Base-by-base conservation (phyloP, 2,888 invertebrate genomes). In the Megastigmus dorsalis region DNA sequence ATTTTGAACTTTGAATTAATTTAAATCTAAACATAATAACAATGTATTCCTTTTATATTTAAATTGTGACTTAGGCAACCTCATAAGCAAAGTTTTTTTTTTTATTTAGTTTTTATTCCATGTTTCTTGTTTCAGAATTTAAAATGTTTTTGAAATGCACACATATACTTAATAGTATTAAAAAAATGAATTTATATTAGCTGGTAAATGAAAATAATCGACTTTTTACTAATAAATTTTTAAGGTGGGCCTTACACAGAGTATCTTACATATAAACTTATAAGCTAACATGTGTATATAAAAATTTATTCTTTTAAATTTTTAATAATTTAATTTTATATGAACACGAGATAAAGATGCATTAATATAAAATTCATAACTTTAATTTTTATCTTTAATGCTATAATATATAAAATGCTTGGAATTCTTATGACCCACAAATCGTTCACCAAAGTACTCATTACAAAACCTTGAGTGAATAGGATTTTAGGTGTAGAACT, bases 201-300 rank as follows among this genome's bases (percentile, higher is more conserved):
- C n/a, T n/a, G n/a, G n/a, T n/a, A 52, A 52, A 28, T 9, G 28
- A 1, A 13, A 15, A 48, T 48, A 54, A 20, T n/a, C 3, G n/a
- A 23, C 9, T 38, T 60, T 26, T 60, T 45, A 60, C 15, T 15
- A 54, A 59, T 66, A 63, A 43, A 50, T 60, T 45, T 60, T 52
- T 71, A 54, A 52, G 59, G 33, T 72, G 52, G 59, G 45, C 50
- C 43, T 72, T 36, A 72, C 41, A 63, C 23, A 36, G 3, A 38
- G 28, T 2, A 38, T 23, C 18, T 41, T 15, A 23, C 28, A 48
- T 18, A 10, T 20, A 48, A 2, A 15, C 36, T 26, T 7, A 43
- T 18, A 18, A 13, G 26, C 30, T 23, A 20, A 52, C 33, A 18
- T 48, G 9, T 23, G n/a, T 41, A 36, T 30, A 2, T 33, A 9